Base-by-base conservation (phyloP, 2,113 vertebrate genomes). In the Sciurus niger region DNA sequence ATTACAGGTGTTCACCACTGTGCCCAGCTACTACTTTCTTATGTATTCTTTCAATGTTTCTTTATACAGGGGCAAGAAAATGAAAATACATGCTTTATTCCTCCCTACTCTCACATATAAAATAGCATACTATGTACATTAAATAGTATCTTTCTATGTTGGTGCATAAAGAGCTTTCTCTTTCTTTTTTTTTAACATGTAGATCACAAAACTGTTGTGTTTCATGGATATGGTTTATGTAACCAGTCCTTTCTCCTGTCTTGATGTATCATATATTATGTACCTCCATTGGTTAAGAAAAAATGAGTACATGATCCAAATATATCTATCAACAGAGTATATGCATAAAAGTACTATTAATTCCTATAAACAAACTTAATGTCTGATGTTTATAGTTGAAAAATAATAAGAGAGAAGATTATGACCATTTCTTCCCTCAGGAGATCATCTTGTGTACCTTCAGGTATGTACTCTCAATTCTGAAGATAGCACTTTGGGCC, bases 391-490 rank as follows among this genome's bases (percentile, higher is more conserved):
- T 63, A 17, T 74, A 70, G 34, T 63, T 93, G 68, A 79, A 78
- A 95, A 77, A n/a, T 84, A 87, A 37, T 88, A 8, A 79, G 91
- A 92, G 55, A 79, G 51, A 51, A 89, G 9, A 14, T 85, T 78
- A 25, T 83, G 30, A 34, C 78, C 2, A 77, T 95, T 93, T 94
- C 51, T 74, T 6, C 11, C 58, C 17, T 24, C 11, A 77, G 1
- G 68, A 53, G 51, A 37, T 90, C 77, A 83, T 79, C 34, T 95
- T 82, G 4, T 32, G 2, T 5, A 46, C 13, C 9, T 70, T 93
- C 43, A 65, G 72, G 1, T 55, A 30, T 76, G 22, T 46, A 25
- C 58, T 89, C 25, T 72, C 58, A 32, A 53, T 74, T 94, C 70
- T 93, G 74, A 97, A 85, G 60, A 68, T 34, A 95, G 20, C 1